Base-by-base conservation (phyloP, 2,888 invertebrate species). In the Polia nebulosa region DNA sequence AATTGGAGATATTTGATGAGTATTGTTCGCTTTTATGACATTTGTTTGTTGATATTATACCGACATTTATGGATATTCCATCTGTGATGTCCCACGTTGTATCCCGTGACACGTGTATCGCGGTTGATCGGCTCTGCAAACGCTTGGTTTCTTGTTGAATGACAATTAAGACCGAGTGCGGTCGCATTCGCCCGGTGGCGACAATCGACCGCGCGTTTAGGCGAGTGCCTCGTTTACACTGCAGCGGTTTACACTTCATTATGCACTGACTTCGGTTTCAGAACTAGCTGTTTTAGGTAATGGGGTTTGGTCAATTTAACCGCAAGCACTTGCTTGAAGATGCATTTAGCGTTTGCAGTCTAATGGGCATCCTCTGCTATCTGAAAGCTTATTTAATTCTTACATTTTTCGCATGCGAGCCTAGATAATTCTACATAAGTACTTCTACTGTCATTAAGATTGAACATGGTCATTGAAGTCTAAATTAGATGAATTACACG, bases 161-260 rank as follows among this genome's bases (percentile, higher is more conserved):
- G 22, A 52, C 52, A 57, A 73, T 53, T 73, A 60, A 56, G 44
- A 25, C 29, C 27, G 22, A 7, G 13, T 64, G 32, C 22, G 53
- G 52, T 53, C 41, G 25, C 34, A 22, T 39, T 36, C 11, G 29
- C 47, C 47, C 13, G 20, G 29, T 3, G 52, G 55, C 22, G 27
- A 61, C 57, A 36, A 6, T 25, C 27, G 20, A 45, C 52, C 22
- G 9, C 39, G 39, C 15, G 29, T 47, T 79, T 39, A 59, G 44
- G 29, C 45, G 15, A 55, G 22, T 66, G n/a, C n/a, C 36, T 29
- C 27, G 59, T 41, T 61, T 51, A 51, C 41, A 52, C 45, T 56
- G 34, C 53, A 49, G 59, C 6, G 47, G 80, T 59, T 75, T 60
- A n/a, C 56, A 73, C 63, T 78, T 49, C 73, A 75, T 78, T 74